These are phyloP conservation scores for Manis crassicaudata DNA, from an alignment of 2,797 vertebrate genomes.

Conservation along the genomic window DNA sequence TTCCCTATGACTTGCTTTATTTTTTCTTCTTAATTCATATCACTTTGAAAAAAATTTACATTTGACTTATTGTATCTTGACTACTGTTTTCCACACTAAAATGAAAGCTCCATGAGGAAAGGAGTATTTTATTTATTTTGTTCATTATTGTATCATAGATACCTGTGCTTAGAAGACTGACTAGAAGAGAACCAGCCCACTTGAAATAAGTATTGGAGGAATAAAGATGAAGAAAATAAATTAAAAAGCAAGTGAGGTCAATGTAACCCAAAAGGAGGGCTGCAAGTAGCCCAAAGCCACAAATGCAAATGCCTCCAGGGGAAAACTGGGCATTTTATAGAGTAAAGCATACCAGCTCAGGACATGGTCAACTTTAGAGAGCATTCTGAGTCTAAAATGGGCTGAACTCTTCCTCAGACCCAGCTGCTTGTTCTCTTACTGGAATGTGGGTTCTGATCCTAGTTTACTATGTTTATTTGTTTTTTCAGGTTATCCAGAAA, in stretches of 20 bases:
- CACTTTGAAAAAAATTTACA: background rate
- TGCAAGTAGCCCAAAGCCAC: background rate
- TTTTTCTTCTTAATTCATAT: background rate
- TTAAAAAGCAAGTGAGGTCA: background rate
- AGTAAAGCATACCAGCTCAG: background rate
- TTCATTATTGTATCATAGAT: background rate
- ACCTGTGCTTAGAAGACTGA: background rate
- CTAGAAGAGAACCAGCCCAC: background rate
- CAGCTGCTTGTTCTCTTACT: background rate
- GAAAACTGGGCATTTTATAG: background rate
- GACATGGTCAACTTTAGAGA: background rate
- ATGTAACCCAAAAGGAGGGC: background rate
- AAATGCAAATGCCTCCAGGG: background rate
- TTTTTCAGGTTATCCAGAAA: background rate
- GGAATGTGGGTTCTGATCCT: background rate
- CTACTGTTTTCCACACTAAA: background rate
- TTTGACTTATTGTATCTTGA: background rate
- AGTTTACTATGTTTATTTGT: background rate
- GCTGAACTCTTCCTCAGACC: background rate
- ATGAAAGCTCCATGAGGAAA: background rate
- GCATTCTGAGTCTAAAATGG: background rate
- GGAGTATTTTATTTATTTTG: background rate
- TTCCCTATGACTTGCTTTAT: background rate
- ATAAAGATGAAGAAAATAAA: conserved; percentile 5
- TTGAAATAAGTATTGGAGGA: background rate